A percentile compares a stretch with the other conserved stretches of the same genome.
These are phyloP conservation scores for Salpingus planirostris DNA, from an alignment of 2,888 invertebrate species.

Conservation along the genomic window DNA sequence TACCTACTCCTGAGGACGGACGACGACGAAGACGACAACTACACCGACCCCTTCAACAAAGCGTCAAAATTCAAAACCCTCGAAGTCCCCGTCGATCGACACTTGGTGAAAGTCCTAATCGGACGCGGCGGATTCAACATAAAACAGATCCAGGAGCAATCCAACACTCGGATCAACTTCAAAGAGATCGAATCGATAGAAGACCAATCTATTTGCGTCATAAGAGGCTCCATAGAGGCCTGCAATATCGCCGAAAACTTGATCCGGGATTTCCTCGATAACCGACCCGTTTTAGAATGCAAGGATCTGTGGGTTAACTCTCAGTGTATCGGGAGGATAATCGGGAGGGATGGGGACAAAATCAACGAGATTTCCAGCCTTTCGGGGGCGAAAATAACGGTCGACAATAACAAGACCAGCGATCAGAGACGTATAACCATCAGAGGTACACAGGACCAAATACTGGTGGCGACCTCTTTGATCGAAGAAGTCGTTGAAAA, in stretches of 20 bases:
- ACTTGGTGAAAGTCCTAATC: slow-evolving; percentile 56
- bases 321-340: slow-evolving; percentile 60
- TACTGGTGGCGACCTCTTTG: slow-evolving; percentile 59
- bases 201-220: slow-evolving; percentile 52
- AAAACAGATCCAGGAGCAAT: slow-evolving; percentile 63
- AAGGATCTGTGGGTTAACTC: slow-evolving; percentile 59
- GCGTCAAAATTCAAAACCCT: slow-evolving; percentile 42
- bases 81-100: slow-evolving; percentile 54
- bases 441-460: slow-evolving; percentile 58
- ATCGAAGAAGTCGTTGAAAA: slow-evolving; percentile 61
- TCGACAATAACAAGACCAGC: slow-evolving; percentile 34
- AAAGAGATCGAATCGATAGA: slow-evolving; percentile 50
- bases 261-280: slow-evolving; percentile 56
- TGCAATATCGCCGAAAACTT: slow-evolving; percentile 64
- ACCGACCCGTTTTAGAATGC: slow-evolving; percentile 60
- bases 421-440: slow-evolving; percentile 28
- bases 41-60: slow-evolving; percentile 26
- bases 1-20: slow-evolving; percentile 61
- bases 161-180: slow-evolving; percentile 53
- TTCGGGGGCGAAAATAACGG: slow-evolving; percentile 63
- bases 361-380: slow-evolving; percentile 61
- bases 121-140: slow-evolving; percentile 71
- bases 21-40: slow-evolving; percentile 46
- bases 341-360: slow-evolving; percentile 65
- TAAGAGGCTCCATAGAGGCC: slow-evolving; percentile 58